Evolutionary conservation across 1,140 invertebrate species (phyloP), one percentile per base, ranked within the genome.

Genomic region (Goniozus legneri): DNA sequence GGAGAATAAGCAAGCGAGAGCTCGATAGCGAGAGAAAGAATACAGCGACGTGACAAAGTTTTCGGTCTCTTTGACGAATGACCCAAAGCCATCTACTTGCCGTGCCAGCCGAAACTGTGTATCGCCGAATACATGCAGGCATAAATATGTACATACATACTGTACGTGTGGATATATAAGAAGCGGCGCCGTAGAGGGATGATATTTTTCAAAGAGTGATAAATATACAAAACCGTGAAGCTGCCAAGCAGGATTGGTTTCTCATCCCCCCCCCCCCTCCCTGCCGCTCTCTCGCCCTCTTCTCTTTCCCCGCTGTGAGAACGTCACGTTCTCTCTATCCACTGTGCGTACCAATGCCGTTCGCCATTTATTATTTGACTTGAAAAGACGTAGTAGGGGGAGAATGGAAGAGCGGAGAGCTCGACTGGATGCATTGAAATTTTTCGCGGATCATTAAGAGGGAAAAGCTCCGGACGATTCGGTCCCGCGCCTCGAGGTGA

Each of bases 301-400:
- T 31, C 8, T 14, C 8, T 14, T 33, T 13, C n/a, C 31, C n/a
- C 15, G 31, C 15, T 33, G n/a, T 33, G 15, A 33, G 31, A n/a
- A 13, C 15, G 6, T n/a, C 31, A 33, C 31, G 15, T 33, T 6
- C 24, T 27, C 24, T 27, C 24, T 12, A 12, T 27, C 14, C 14
- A 14, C 34, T 12, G 12, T 18, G 15, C 34, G 34, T 18, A 8
- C 30, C 41, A 27, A 50, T 34, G 32, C 44, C 51, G 34, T n/a
- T 43, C 57, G 52, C 51, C 62, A 64, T 65, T 68, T 70, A 58
- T 69, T 67, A 68, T 66, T 63, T 53, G 6, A 36, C 34, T 34
- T 51, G 45, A 56, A 58, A 49, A 58, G 50, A 20, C 47, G 36
- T n/a, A n/a, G n/a, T n/a, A n/a, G n/a, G n/a, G n/a, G n/a, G n/a